A percentile compares a stretch with the other conserved stretches of the same genome.
Evolutionary conservation across 2,113 vertebrate genomes (phyloP).

Genomic region (Zingel zingel): DNA sequence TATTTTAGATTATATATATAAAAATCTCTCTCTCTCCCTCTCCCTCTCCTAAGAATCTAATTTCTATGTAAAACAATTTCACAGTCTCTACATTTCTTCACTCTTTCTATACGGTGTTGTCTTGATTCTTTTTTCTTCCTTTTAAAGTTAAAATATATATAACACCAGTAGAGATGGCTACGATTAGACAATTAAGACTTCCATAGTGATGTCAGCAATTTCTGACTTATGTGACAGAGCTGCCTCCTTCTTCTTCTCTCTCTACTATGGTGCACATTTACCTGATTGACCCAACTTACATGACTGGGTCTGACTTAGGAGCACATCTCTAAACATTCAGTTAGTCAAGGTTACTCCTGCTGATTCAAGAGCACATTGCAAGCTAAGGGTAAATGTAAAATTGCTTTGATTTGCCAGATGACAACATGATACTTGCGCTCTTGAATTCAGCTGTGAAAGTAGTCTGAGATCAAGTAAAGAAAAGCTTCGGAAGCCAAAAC

Average conservation of each 20-base stretch:
- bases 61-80: too few species aligned
- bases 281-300: background rate
- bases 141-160: background rate
- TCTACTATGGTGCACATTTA: background rate
- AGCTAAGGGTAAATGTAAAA: background rate
- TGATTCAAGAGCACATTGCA: conserved; percentile 45
- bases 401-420: background rate
- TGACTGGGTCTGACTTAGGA: background rate
- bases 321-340: background rate
- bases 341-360: conserved; percentile 13
- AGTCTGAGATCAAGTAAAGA: conserved; percentile 37
- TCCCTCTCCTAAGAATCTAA: too few species aligned
- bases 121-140: background rate
- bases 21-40: too few species aligned
- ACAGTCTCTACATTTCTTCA: too few species aligned
- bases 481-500: conserved; percentile 22
- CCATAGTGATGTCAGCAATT: background rate
- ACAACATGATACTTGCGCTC: conserved; percentile 6
- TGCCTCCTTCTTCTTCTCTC: background rate
- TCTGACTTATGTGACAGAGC: conserved; percentile 7
- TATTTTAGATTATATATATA: too few species aligned
- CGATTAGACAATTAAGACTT: background rate
- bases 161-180: background rate
- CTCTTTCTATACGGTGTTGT: too few species aligned
- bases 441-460: conserved; percentile 48